These are phyloP conservation scores for Eueremaeus valkanovi DNA, from an alignment of 2,888 invertebrate species.

Conservation along the genomic window DNA sequence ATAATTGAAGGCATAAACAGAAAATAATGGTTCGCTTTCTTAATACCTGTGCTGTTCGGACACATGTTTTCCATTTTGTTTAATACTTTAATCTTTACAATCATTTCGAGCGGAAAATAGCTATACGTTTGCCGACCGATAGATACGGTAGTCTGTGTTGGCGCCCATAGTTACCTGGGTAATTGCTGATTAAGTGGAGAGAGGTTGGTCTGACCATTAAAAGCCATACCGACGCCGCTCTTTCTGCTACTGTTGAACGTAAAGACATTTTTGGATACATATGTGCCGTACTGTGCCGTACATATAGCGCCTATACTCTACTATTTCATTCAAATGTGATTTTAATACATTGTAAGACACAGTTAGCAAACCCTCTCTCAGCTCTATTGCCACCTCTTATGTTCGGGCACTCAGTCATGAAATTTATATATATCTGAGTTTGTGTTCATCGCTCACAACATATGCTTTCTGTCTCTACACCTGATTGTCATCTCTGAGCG, in stretches of 20 bases:
- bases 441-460: background rate
- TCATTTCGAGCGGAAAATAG: conserved; percentile 16
- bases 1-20: background rate
- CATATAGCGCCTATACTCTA: background rate
- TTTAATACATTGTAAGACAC: conserved; percentile 24
- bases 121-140: background rate
- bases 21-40: background rate
- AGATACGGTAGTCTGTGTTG: background rate
- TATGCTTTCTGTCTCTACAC: background rate
- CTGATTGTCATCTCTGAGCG: background rate
- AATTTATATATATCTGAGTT: background rate
- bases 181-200: background rate
- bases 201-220: background rate
- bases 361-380: background rate
- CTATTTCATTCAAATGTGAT: background rate
- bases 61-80: conserved; percentile 8
- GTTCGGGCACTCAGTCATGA: background rate
- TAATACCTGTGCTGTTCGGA: background rate
- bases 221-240: background rate
- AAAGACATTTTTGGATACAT: too few relatives aligned
- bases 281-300: too few relatives aligned
- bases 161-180: conserved; percentile 3
- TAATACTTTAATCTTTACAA: conserved; percentile 1
- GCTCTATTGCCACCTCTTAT: background rate
- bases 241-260: too few relatives aligned